Evolutionary conservation across 2,888 invertebrate genomes (phyloP), one percentile per base, ranked within the genome.

Genomic region (Napeogenes inachia): DNA sequence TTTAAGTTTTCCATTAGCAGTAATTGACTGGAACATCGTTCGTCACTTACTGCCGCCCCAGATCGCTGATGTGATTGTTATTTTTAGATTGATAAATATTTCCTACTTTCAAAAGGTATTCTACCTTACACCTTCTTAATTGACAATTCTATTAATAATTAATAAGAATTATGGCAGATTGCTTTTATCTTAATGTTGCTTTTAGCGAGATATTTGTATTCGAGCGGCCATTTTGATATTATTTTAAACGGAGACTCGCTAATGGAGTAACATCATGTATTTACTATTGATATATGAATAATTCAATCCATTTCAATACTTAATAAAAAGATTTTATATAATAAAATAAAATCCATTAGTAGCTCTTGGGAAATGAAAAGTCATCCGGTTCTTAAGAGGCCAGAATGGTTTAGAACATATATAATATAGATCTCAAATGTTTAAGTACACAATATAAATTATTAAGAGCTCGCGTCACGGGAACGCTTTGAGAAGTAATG

Each of bases 401-500:
- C 35, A 35, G 35, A 35, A 35, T 6, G 21, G 0, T 21, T 21
- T 21, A 21, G 21, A 21, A 21, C 21, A 21, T 21, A 21, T 21
- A 21, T 21, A 21, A 21, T 21, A 21, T 21, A 21, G 21, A 21
- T 21, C 21, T 21, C 21, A 21, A 21, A 21, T 21, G 21, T 21
- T 21, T 21, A 82, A 84, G 82, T 84, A 88, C 80, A 88, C 88
- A 89, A 88, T 89, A 90, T 88, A 89, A 89, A 89, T 89, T 88
- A 90, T 90, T 87, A 90, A 88, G 89, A 89, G 90, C 88, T 88
- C 87, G 79, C 87, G 83, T 88, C 89, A 87, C 87, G 88, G 88
- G 89, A 88, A 87, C 88, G 89, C 90, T 89, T 89, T 90, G 87
- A 87, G 85, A 87, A 87, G 89, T 90, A 90, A 90, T 90, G 89